Evolutionary conservation across 2,888 invertebrate species (phyloP), one percentile per base, ranked within the genome.

Genomic region (Tetramorium bicarinatum): DNA sequence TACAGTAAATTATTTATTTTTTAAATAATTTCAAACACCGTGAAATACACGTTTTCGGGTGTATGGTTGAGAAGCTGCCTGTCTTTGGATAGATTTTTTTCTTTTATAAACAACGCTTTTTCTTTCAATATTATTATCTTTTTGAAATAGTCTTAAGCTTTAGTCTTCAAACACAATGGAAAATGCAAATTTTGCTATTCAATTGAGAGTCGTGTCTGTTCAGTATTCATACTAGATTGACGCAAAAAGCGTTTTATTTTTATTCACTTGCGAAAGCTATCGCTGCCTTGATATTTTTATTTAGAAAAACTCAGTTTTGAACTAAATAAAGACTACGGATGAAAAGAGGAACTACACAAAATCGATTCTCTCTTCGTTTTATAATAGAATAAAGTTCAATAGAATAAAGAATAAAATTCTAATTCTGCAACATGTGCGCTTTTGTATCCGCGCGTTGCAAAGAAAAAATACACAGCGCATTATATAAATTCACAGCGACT

Each of bases 401-500:
- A 3, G 25, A 9, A 49, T 54, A 77, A 34, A 3, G 25, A 9
- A 49, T 54, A 77, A 34, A 77, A 56, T 56, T 44, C n/a, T 29
- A 54, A 54, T 52, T 29, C n/a, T 29, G 67, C 67, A 66, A 77
- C 54, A 77, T 67, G 44, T 56, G 44, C 11, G 54, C 15, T 67
- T 29, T 77, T 67, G 67, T 67, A 77, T 2, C 13, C 13, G 29
- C 56, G 29, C n/a, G 54, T 41, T 62, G 29, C 9, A 29, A 54
- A 38, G 54, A 15, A 25, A 4, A 77, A 54, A 54, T 77, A 54
- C 77, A 67, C 56, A 75, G 9, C 61, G n/a, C 61, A 44, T 67
- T 77, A 67, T 44, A 56, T 77, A 77, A 77, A 77, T 77, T 56
- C 29, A 62, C 47, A 29, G 18, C 52, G 54, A 41, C 66, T 29